Evolutionary conservation across 2,888 invertebrate genomes (phyloP).

Genomic region (Ernsta delagoae): DNA sequence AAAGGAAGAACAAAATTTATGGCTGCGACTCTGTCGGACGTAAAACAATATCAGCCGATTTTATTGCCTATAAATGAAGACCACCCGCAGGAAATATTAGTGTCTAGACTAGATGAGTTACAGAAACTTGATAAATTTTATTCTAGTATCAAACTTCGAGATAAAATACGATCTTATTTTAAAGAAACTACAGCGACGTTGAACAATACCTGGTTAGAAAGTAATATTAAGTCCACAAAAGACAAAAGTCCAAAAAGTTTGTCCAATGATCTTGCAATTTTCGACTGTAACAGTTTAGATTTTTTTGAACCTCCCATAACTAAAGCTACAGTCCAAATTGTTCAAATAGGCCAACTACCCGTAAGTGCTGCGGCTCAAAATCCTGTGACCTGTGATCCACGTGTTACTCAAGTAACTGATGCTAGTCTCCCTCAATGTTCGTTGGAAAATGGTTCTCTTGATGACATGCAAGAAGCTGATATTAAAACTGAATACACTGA

Average conservation of each 20-base stretch:
- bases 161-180: constrained; percentile 70
- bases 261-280: constrained; percentile 43
- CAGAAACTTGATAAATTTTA: constrained; percentile 54
- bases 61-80: constrained; percentile 62
- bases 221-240: constrained; percentile 49
- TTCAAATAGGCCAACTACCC: constrained; percentile 83
- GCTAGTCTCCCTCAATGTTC: constrained; percentile 77
- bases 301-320: constrained; percentile 82
- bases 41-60: constrained; percentile 82
- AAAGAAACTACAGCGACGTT: constrained; percentile 62
- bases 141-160: constrained; percentile 59
- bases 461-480: constrained; percentile 63
- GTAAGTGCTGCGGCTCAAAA: constrained; percentile 78
- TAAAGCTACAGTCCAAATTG: constrained; percentile 81
- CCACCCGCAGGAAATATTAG: constrained; percentile 41
- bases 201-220: constrained; percentile 49
- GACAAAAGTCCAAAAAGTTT: constrained; percentile 37
- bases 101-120: constrained; percentile 50
- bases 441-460: constrained; percentile 66
- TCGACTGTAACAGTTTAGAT: constrained; percentile 85
- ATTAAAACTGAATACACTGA: constrained; percentile 79
- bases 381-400: constrained; percentile 75
- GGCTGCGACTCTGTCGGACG: constrained; percentile 86
- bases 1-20: constrained; percentile 71
- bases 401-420: constrained; percentile 76